Evolutionary conservation across 2,797 vertebrate genomes (phyloP).

Genomic region (Gastrophryne carolinensis): DNA sequence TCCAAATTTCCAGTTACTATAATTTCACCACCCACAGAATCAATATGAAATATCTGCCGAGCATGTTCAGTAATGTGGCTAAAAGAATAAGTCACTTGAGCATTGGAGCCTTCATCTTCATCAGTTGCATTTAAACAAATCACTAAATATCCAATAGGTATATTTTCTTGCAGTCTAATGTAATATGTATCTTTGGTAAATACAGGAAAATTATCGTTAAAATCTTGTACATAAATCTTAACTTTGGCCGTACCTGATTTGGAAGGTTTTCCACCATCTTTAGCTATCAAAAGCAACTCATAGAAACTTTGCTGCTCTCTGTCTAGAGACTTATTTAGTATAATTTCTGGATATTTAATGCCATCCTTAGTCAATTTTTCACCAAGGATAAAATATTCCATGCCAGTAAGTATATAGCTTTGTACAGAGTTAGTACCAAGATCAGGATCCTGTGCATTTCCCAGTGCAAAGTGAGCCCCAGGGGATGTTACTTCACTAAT

Average conservation of each 20-base stretch:
- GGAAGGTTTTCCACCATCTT: constrained; percentile 70
- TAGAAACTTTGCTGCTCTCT: constrained; percentile 64
- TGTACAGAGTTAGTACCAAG: constrained; percentile 71
- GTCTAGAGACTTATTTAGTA: constrained; percentile 69
- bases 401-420: constrained; percentile 66
- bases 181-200: constrained; percentile 67
- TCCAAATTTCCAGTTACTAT: constrained; percentile 60
- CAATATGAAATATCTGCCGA: constrained; percentile 57
- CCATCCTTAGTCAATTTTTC: constrained; percentile 63
- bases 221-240: constrained; percentile 68
- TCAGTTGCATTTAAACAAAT: constrained; percentile 62
- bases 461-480: constrained; percentile 67
- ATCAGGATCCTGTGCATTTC: constrained; percentile 70
- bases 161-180: constrained; percentile 64
- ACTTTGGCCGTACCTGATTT: constrained; percentile 67
- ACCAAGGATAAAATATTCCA: constrained; percentile 67
- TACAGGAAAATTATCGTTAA: constrained; percentile 71
- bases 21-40: constrained; percentile 73
- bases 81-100: constrained; percentile 68
- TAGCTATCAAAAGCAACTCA: constrained; percentile 64
- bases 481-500: constrained; percentile 63
- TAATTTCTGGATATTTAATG: constrained; percentile 66
- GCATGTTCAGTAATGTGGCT: constrained; percentile 58
- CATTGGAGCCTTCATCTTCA: constrained; percentile 68
- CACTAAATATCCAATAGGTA: constrained; percentile 55